Percentiles rank a stretch among this genome's conserved stretches.
These are phyloP conservation scores for Periophthalmus magnuspinnatus DNA, from an alignment of 2,797 vertebrate species.

Conservation along the genomic window DNA sequence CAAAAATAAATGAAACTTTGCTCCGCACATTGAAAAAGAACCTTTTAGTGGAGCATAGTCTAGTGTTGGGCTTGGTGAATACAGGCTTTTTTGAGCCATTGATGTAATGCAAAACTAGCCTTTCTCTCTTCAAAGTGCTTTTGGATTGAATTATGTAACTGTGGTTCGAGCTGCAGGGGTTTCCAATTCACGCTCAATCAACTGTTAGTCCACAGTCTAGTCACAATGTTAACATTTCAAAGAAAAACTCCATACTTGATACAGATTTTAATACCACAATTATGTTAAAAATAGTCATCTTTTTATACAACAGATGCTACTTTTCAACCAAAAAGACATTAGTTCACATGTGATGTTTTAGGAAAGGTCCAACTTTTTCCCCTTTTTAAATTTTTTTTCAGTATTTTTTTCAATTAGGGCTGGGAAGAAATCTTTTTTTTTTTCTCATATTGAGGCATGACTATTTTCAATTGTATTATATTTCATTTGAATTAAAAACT, in stretches of 20 bases:
- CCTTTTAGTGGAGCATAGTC: not conserved
- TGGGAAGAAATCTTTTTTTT: too few species aligned
- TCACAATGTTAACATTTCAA: not conserved
- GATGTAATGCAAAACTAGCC: not conserved
- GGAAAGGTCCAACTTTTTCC: too few species aligned
- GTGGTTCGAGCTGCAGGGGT: slow-evolving; percentile 6
- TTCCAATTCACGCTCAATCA: not conserved
- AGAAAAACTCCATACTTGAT: not conserved
- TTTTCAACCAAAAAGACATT: not conserved
- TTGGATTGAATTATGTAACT: slow-evolving; percentile 15
- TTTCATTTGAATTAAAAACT: too few species aligned
- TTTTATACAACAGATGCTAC: too few species aligned
- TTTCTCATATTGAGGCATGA: too few species aligned
- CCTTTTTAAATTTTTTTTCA: too few species aligned
- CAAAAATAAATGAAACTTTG: slow-evolving; percentile 6
- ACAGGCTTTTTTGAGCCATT: slow-evolving; percentile 11
- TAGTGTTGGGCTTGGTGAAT: slow-evolving; percentile 14
- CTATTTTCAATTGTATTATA: too few species aligned
- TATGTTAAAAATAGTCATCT: too few species aligned
- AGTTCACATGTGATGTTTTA: too few species aligned
- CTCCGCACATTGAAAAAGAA: not conserved
- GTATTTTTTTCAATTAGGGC: too few species aligned
- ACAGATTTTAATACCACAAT: too few species aligned
- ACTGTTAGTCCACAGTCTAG: not conserved
- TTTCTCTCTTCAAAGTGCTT: slow-evolving; percentile 11